Conservation (phyloP, 2,797 vertebrate species). For the Platyrinchus mystaceus region DNA sequence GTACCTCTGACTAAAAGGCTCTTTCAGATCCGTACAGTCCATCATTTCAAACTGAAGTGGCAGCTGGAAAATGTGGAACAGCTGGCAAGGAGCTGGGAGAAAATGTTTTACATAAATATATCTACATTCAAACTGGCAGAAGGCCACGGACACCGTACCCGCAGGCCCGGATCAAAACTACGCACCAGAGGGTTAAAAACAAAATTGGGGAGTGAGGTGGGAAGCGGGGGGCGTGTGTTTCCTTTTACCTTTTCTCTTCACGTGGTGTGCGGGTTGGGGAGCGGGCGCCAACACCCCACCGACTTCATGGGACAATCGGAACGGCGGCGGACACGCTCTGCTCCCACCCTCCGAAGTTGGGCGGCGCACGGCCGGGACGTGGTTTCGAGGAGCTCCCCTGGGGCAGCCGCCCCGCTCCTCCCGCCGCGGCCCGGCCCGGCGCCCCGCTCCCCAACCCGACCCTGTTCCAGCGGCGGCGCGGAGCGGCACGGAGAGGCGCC, state of each 20-base stretch:
- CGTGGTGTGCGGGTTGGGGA: background rate
- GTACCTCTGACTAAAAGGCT: conserved; percentile 52
- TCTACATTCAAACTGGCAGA: conserved; percentile 82
- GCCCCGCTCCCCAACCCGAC: background rate
- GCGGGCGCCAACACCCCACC: background rate
- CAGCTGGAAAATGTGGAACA: conserved; percentile 91
- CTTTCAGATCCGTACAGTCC: conserved; percentile 65
- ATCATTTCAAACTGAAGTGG: conserved; percentile 80
- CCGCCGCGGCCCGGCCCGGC: background rate
- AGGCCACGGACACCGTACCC: conserved; percentile 65
- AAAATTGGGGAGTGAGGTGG: background rate
- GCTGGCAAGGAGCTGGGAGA: conserved; percentile 86
- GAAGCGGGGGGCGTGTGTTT: background rate
- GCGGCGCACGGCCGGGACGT: background rate
- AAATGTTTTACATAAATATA: conserved; percentile 92
- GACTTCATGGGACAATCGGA: background rate
- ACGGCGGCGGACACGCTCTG: background rate
- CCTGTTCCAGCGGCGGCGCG: background rate
- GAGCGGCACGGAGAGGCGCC: background rate
- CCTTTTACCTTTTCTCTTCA: background rate
- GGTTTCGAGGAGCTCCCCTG: background rate
- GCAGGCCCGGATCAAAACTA: conserved; percentile 22
- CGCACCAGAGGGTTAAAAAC: conserved; percentile 29
- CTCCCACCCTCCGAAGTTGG: background rate
- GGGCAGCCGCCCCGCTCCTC: background rate